A percentile compares a stretch with the other conserved stretches of the same genome.
phyloP scores from a whole-genome alignment of 2,888 invertebrate genomes.

The Drosophila conformis region DNA sequence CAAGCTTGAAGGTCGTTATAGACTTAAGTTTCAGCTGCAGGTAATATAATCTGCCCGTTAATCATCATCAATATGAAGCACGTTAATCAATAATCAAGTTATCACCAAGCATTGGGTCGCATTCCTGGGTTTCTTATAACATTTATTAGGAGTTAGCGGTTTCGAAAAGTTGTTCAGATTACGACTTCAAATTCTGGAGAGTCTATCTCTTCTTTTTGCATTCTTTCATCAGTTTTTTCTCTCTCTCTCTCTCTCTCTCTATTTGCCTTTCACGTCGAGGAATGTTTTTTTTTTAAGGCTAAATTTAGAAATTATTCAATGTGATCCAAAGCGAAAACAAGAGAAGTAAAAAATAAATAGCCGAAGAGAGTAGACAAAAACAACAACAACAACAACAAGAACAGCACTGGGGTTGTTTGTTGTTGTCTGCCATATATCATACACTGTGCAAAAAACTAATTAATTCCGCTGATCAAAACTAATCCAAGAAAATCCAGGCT shows the following conservation, averaged over 20 bases:
- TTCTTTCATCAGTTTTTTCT: slow-evolving; percentile 22
- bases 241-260: slow-evolving; percentile 6
- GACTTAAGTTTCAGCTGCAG: neutral
- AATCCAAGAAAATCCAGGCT: neutral
- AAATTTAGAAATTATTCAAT: slow-evolving; percentile 79
- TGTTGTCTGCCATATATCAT: slow-evolving; percentile 14
- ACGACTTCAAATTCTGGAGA: slow-evolving; percentile 21
- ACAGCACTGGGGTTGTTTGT: slow-evolving; percentile 14
- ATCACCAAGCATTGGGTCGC: slow-evolving; percentile 24
- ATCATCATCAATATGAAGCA: slow-evolving; percentile 23
- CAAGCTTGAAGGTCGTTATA: slow-evolving; percentile 35
- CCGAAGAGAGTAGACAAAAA: slow-evolving; percentile 50
- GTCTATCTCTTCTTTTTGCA: slow-evolving; percentile 39
- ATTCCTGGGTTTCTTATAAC: slow-evolving; percentile 2
- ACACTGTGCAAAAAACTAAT: slow-evolving; percentile 33
- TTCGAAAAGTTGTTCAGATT: slow-evolving; percentile 15
- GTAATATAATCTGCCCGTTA: slow-evolving; percentile 28
- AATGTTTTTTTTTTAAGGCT: slow-evolving; percentile 53
- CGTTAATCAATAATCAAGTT: slow-evolving; percentile 29
- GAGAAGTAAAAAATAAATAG: slow-evolving; percentile 37
- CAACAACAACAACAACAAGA: slow-evolving; percentile 28
- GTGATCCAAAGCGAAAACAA: slow-evolving; percentile 52
- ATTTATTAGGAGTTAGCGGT: slow-evolving; percentile 6
- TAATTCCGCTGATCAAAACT: neutral
- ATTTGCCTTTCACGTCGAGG: slow-evolving; percentile 44